Conservation (phyloP, 2,797 vertebrate species). For the Geotria australis region DNA sequence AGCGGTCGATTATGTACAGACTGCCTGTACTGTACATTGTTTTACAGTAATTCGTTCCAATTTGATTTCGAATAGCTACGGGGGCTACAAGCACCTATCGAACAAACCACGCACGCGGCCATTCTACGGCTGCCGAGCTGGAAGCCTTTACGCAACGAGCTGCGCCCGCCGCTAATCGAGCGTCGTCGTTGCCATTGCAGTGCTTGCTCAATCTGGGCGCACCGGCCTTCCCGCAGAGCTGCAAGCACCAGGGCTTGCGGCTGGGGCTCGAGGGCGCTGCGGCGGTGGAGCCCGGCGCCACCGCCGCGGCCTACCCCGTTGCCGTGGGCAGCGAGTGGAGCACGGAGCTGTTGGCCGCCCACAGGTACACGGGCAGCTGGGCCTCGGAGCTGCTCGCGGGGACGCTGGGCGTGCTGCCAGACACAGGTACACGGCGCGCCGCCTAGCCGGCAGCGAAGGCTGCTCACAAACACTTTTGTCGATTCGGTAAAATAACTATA, state of each 20-base stretch:
- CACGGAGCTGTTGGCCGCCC: neutral
- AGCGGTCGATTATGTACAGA: too few species aligned
- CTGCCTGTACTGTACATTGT: too few species aligned
- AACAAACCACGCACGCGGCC: too few species aligned
- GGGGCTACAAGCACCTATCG: too few species aligned
- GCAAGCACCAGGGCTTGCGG: neutral
- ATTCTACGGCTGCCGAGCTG: neutral
- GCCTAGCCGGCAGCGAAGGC: too few species aligned
- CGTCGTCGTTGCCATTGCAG: neutral
- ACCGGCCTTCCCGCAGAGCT: neutral
- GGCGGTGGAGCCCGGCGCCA: neutral
- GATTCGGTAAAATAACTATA: too few species aligned
- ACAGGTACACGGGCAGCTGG: neutral
- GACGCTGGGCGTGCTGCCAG: too few species aligned
- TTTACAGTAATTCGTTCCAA: too few species aligned
- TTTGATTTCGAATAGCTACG: too few species aligned
- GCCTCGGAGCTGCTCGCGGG: neutral
- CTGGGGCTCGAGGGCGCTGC: neutral
- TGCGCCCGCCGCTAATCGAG: neutral
- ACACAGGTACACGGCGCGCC: too few species aligned
- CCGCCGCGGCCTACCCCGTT: neutral
- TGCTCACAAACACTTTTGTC: too few species aligned
- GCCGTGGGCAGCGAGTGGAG: neutral
- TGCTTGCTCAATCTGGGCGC: neutral
- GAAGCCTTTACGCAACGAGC: neutral